phyloP scores from a whole-genome alignment of 2,888 invertebrate species.

The Taenaris catops region DNA sequence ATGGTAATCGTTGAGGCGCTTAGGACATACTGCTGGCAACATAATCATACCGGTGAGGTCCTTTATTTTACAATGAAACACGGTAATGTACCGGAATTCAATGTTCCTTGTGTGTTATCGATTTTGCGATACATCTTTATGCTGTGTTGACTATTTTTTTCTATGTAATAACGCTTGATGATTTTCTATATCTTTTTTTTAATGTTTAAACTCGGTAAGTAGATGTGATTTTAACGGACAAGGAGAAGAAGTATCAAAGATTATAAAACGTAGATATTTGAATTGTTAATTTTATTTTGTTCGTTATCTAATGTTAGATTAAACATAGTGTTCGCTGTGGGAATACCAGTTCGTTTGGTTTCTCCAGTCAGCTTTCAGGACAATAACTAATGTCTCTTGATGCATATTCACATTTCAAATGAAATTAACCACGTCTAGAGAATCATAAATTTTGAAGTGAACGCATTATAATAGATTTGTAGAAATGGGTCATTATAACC shows the following conservation, averaged over 20 bases:
- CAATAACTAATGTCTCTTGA: too few relatives aligned
- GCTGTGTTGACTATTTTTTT: too few relatives aligned
- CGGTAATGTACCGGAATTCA: constrained; percentile 49
- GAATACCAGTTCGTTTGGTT: too few relatives aligned
- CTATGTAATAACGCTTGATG: too few relatives aligned
- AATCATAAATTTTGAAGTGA: too few relatives aligned
- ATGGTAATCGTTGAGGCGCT: constrained; percentile 74
- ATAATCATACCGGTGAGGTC: constrained; percentile 67
- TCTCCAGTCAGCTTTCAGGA: too few relatives aligned
- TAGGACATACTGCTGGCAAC: constrained; percentile 72
- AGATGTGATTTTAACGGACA: background rate
- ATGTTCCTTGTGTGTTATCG: constrained; percentile 46
- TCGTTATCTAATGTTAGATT: background rate
- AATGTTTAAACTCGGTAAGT: constrained; percentile 1
- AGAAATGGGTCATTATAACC: too few relatives aligned
- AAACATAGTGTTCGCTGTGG: too few relatives aligned
- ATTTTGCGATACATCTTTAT: constrained; percentile 34
- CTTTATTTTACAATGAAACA: constrained; percentile 45
- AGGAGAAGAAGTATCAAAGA: constrained; percentile 9
- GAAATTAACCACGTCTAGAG: too few relatives aligned
- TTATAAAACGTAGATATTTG: background rate
- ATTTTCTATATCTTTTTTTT: too few relatives aligned
- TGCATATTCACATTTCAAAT: too few relatives aligned
- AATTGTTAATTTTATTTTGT: background rate
- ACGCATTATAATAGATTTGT: too few relatives aligned